Conservation (phyloP, 2,888 invertebrate species). For the Standfussiana lucernea region DNA sequence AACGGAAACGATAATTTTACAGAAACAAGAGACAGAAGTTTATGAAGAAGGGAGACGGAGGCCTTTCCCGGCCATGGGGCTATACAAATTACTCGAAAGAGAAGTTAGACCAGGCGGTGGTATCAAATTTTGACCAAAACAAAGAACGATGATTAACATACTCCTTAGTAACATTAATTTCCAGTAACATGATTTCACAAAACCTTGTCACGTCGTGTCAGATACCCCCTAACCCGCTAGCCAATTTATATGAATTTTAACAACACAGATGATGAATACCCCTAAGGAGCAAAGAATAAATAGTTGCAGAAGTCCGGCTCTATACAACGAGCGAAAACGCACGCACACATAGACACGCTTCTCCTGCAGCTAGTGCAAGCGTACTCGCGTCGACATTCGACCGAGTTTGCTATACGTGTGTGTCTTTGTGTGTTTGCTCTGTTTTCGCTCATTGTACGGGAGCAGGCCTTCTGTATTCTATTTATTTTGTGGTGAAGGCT, state of each 20-base stretch:
- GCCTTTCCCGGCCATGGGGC: not conserved
- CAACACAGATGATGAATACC: constrained; percentile 65
- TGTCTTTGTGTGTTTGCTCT: not conserved
- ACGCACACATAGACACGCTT: too few species aligned
- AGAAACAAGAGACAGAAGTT: not conserved
- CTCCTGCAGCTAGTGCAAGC: not conserved
- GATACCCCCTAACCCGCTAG: constrained; percentile 33
- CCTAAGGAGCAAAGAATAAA: constrained; percentile 18
- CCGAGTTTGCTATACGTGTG: not conserved
- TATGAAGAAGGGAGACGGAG: not conserved
- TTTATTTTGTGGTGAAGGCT: constrained; percentile 49
- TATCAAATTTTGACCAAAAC: not conserved
- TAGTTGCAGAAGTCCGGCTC: not conserved
- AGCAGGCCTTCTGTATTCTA: constrained; percentile 22
- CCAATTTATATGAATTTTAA: constrained; percentile 71
- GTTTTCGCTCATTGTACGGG: not conserved
- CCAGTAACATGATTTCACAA: constrained; percentile 29
- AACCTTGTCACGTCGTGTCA: constrained; percentile 50
- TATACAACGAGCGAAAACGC: not conserved
- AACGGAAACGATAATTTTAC: not conserved
- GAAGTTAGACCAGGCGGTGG: too few species aligned
- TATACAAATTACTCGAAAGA: not conserved
- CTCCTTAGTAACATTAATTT: constrained; percentile 32
- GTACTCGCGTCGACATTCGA: not conserved
- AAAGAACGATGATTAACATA: constrained; percentile 23